Base-by-base conservation (phyloP, 2,888 invertebrate genomes). In the Isotomurus palustris region DNA sequence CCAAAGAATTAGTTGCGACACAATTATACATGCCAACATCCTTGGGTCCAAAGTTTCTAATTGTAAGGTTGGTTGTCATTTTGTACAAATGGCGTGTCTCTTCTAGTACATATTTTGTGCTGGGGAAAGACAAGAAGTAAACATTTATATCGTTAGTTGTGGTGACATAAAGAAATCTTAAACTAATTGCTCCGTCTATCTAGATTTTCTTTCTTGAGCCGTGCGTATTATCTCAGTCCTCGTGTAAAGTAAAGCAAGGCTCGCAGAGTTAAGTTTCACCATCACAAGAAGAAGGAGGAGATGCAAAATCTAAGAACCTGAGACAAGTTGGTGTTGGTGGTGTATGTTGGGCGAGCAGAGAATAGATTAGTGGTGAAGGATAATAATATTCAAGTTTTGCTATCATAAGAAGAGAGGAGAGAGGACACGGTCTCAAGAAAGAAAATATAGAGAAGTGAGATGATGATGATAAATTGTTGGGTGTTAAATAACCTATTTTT, bases 11-110 rank as follows among this genome's bases (percentile, higher is more conserved):
- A 54, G 86, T 86, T 55, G 87, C 86, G 55, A 87, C 84, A 72
- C 89, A 89, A 74, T 84, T 86, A 78, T 88, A 88, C 19, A 85
- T 84, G 40, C 88, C 87, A 67, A 86, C 76, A 73, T 87, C 86
- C 60, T 78, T 65, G 43, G 55, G 53, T 10, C 50, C 62, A 69
- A 86, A 82, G 73, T 81, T 79, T 52, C 81, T 78, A 72, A 86
- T 84, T 32, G 81, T 79, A 56, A 85, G 79, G 81, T 83, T 83
- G 86, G 88, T 87, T 53, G 82, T 82, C 62, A 86, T 86, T 73
- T 84, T 86, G 78, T 88, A 88, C 5, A 84, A 84, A 5, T 82
- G 78, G 65, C 84, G 81, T 68, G 83, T 83, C 74, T 87, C 87
- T 61, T 82, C 78, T 68, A 88, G 84, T 58, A 79, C 78, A 76